Evolutionary conservation across 2,888 invertebrate species (phyloP).

Genomic region (Gastrophysa polygoni): DNA sequence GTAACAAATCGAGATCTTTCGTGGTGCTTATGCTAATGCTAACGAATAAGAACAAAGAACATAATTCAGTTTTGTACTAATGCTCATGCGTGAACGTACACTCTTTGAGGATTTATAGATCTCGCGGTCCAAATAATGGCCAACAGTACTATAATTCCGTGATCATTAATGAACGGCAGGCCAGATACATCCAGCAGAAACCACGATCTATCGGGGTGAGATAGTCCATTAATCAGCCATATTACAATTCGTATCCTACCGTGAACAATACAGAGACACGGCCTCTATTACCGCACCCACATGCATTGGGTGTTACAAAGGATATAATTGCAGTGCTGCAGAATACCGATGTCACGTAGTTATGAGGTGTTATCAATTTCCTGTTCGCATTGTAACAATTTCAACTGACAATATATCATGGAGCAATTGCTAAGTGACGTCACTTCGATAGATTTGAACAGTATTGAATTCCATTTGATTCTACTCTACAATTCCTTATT

Average conservation of each 20-base stretch:
- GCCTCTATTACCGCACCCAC: conserved; percentile 27
- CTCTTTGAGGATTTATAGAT: conserved; percentile 33
- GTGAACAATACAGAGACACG: conserved; percentile 38
- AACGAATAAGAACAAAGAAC: too few species aligned
- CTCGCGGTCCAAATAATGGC: conserved; percentile 32
- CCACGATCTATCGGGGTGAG: conserved; percentile 36
- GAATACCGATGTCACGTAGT: conserved; percentile 8
- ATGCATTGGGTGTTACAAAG: conserved; percentile 19
- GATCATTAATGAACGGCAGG: conserved; percentile 36
- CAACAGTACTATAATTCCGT: conserved; percentile 37
- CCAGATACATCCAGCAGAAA: conserved; percentile 29
- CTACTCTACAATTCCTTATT: too few species aligned
- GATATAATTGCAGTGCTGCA: conserved; percentile 16
- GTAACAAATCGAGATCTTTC: too few species aligned
- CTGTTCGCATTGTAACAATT: too few species aligned
- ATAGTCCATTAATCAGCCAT: conserved; percentile 38
- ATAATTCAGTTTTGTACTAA: too few species aligned
- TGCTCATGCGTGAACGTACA: too few species aligned
- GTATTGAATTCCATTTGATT: too few species aligned
- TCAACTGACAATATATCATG: too few species aligned
- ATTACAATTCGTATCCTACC: conserved; percentile 39
- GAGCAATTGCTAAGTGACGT: too few species aligned
- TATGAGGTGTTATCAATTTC: too few species aligned
- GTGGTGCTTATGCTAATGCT: too few species aligned
- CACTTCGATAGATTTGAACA: too few species aligned